phyloP scores from a whole-genome alignment of 2,888 invertebrate species.

The Dolomedes plantarius region DNA sequence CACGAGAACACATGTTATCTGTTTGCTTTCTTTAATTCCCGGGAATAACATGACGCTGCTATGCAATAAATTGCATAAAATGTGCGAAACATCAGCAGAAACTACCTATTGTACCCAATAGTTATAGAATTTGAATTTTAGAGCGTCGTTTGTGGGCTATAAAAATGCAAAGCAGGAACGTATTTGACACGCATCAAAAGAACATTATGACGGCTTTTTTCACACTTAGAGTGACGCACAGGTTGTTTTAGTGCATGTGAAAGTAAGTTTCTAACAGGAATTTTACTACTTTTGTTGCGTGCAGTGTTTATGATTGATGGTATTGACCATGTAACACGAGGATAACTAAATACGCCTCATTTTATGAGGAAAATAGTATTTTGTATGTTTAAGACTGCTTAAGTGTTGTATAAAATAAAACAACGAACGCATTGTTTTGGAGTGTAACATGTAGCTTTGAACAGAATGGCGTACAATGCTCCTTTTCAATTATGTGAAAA shows the following conservation, averaged over 20 bases:
- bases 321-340: constrained; percentile 25
- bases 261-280: not conserved
- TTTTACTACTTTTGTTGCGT: constrained; percentile 39
- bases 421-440: too few species aligned
- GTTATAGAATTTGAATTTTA: constrained; percentile 63
- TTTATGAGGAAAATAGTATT: too few species aligned
- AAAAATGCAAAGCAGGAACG: constrained; percentile 63
- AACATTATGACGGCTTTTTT: constrained; percentile 42
- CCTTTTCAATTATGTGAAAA: too few species aligned
- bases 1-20: not conserved
- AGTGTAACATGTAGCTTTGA: too few species aligned
- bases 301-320: constrained; percentile 7
- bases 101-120: constrained; percentile 13
- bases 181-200: constrained; percentile 42
- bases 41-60: not conserved
- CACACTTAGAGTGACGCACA: constrained; percentile 35
- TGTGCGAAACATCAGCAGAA: not conserved
- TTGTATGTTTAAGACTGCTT: too few species aligned
- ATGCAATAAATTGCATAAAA: not conserved
- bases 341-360: not conserved
- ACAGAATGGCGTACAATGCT: too few species aligned
- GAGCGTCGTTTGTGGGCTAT: constrained; percentile 57
- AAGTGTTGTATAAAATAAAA: too few species aligned
- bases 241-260: constrained; percentile 21
- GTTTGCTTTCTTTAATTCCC: not conserved